Evolutionary conservation across 1,140 invertebrate genomes (phyloP).

Genomic region (Papilio polyxenes): DNA sequence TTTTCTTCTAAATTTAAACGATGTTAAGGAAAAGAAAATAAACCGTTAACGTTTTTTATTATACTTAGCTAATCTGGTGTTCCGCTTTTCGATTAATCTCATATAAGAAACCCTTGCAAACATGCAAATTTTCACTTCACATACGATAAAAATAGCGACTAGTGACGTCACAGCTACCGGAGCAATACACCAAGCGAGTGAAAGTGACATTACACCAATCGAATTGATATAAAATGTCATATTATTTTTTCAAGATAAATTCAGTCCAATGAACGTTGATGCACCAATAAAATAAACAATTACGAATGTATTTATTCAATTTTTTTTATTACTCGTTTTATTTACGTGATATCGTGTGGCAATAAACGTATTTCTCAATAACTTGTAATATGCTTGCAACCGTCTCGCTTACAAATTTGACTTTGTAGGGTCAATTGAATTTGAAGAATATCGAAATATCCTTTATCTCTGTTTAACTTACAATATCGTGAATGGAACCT

Average conservation of each 20-base stretch:
- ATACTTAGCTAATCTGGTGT: no score
- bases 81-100: no score
- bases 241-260: constrained; percentile 9
- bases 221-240: background rate
- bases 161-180: background rate
- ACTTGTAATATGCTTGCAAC: background rate
- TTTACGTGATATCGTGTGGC: constrained; percentile 21
- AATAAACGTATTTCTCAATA: constrained; percentile 4
- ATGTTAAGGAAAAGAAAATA: no score
- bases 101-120: background rate
- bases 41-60: no score
- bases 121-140: background rate
- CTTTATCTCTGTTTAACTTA: no score
- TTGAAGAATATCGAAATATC: background rate
- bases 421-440: background rate
- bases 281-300: background rate
- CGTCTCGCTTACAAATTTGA: background rate
- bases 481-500: no score
- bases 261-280: constrained; percentile 10
- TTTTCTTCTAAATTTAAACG: no score
- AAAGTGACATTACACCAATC: constrained; percentile 5
- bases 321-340: background rate
- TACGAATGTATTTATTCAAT: background rate
- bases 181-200: background rate
- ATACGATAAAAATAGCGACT: background rate